Evolutionary conservation across 2,797 vertebrate genomes (phyloP), one percentile per base, ranked within the genome.

Genomic region (Phoebastria nigripes): DNA sequence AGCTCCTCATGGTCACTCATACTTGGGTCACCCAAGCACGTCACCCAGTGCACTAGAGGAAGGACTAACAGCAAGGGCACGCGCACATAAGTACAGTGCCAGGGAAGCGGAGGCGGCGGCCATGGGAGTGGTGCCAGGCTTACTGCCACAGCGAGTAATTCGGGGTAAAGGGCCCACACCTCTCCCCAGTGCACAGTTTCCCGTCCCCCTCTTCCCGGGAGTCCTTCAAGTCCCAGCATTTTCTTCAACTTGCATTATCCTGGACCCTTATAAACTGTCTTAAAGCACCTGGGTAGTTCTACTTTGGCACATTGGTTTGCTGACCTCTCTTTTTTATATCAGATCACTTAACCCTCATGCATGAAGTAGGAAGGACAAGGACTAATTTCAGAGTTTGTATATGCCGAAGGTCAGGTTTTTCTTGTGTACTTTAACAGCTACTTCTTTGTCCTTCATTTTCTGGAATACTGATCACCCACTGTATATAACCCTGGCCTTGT

Each of bases 61-160:
- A 39, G 26, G 63, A 35, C n/a, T 13, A 39, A 58, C 11, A 63
- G 29, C 70, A 70, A 37, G 22, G 29, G 25, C 37, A 51, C 1
- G 1, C 4, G 19, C 31, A 35, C 1, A 0, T 26, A 12, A 47
- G 52, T 39, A 44, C 35, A 29, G 62, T 25, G 33, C 20, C 29
- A 31, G 28, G 37, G 29, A 70, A 52, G 51, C 1, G 0, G 35
- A 84, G 11, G 28, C 44, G 18, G 19, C 16, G 42, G 33, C 35
- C 24, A 12, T 5, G 26, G 61, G 25, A 49, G 11, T 1, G 6
- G 19, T 69, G 42, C 28, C 55, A 66, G 29, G 31, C 12, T 20
- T 49, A 69, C 18, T 41, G 47, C 47, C 47, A 49, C 22, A 65
- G 37, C 3, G 0, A 61, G 12, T 18, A 31, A 72, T 16, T 13